Percentiles rank a stretch among this genome's conserved stretches.
Evolutionary conservation across 2,113 vertebrate genomes (phyloP).

Genomic region (Plotosus lineatus): DNA sequence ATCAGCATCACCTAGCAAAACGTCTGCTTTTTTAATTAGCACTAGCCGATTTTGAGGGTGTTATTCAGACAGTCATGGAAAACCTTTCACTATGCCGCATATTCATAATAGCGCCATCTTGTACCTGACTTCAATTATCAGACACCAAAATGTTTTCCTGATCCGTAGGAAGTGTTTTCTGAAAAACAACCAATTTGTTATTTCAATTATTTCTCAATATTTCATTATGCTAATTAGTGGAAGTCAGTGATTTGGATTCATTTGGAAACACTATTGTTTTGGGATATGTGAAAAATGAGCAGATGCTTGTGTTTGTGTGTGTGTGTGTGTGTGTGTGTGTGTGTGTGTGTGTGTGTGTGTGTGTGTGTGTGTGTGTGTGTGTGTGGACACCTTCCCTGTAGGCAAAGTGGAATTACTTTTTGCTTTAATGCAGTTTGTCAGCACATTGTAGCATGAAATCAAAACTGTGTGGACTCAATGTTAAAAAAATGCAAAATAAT

Average conservation of each 20-base stretch:
- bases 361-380: background rate
- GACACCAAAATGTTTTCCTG: background rate
- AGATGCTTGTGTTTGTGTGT: background rate
- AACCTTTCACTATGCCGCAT: conserved; percentile 10
- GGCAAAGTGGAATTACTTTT: background rate
- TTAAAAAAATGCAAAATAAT: background rate
- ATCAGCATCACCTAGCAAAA: conserved; percentile 27
- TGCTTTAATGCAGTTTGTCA: conserved; percentile 5
- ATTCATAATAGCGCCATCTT: conserved; percentile 9
- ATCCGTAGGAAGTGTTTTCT: background rate
- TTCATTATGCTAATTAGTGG: background rate
- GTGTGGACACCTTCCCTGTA: background rate
- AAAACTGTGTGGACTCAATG: background rate
- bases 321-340: background rate
- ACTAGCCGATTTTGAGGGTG: background rate
- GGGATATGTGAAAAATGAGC: conserved; percentile 15
- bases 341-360: background rate
- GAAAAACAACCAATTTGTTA: background rate
- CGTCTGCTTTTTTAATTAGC: conserved; percentile 9
- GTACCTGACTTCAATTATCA: conserved; percentile 20
- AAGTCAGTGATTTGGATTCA: background rate
- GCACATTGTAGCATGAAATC: background rate
- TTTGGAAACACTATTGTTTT: background rate
- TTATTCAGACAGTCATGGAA: background rate
- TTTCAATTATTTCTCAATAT: background rate